phyloP scores from a whole-genome alignment of 2,113 vertebrate genomes.

The Trichechus manatus region DNA sequence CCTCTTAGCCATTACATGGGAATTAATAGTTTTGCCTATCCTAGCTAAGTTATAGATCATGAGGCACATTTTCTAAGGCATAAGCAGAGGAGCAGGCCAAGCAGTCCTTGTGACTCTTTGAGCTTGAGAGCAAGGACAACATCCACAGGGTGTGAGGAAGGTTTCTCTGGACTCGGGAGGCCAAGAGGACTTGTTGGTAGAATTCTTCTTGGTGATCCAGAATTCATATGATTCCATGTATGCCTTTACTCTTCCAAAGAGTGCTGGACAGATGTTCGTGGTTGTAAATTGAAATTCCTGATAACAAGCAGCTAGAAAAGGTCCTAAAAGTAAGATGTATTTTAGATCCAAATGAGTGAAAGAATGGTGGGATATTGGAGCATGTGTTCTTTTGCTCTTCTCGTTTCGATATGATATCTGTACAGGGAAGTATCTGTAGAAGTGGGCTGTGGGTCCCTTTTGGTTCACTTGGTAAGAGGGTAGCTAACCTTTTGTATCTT shows the following conservation, averaged over 20 bases:
- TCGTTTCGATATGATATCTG: background rate
- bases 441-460: background rate
- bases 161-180: background rate
- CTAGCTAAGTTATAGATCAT: no score
- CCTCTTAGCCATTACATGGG: background rate
- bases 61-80: background rate
- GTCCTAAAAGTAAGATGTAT: background rate
- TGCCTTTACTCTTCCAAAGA: background rate
- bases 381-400: background rate
- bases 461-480: background rate
- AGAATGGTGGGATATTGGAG: background rate
- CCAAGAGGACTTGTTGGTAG: background rate
- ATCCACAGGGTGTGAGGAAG: fast-evolving
- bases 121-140: fast-evolving
- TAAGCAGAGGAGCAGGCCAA: background rate
- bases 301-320: background rate
- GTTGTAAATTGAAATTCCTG: background rate
- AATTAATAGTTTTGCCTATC: background rate
- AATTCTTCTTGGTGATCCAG: background rate
- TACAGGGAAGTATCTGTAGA: background rate
- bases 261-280: background rate
- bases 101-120: background rate
- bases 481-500: background rate
- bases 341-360: background rate
- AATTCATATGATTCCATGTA: background rate